These are phyloP conservation scores for Cerceris rybyensis DNA, from an alignment of 2,888 invertebrate genomes.

Conservation along the genomic window DNA sequence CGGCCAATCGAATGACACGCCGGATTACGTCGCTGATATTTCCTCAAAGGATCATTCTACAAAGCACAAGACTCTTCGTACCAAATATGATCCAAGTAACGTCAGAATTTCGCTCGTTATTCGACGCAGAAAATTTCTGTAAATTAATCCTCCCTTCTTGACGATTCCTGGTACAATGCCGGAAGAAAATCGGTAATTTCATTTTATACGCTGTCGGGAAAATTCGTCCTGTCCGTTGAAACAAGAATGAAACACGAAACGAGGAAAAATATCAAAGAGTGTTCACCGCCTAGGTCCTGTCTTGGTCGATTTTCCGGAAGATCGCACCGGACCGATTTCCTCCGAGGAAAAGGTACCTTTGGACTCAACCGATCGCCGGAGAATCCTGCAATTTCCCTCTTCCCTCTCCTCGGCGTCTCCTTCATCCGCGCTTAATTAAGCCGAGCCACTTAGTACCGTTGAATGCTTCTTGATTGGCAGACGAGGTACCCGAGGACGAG, in stretches of 20 bases:
- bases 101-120: too few relatives aligned
- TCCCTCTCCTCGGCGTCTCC: conserved; percentile 13
- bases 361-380: conserved; percentile 42
- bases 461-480: conserved; percentile 77
- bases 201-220: not conserved
- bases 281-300: conserved; percentile 26
- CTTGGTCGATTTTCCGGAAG: conserved; percentile 55
- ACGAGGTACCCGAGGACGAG: conserved; percentile 66
- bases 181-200: not conserved
- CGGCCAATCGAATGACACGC: conserved; percentile 72
- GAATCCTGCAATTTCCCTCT: conserved; percentile 44
- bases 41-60: conserved; percentile 11
- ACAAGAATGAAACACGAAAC: not conserved
- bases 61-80: not conserved
- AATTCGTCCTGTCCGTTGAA: not conserved
- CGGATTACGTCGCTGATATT: conserved; percentile 59
- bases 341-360: conserved; percentile 12
- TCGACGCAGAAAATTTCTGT: too few relatives aligned
- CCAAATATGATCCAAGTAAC: not conserved
- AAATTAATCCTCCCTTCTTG: too few relatives aligned
- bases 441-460: conserved; percentile 73
- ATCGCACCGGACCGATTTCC: conserved; percentile 26
- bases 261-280: conserved; percentile 41
- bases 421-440: conserved; percentile 73
- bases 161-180: not conserved